phyloP scores from a whole-genome alignment of 37 sponge, comb jelly and placozoan species.

The Spongilla lacustris region DNA sequence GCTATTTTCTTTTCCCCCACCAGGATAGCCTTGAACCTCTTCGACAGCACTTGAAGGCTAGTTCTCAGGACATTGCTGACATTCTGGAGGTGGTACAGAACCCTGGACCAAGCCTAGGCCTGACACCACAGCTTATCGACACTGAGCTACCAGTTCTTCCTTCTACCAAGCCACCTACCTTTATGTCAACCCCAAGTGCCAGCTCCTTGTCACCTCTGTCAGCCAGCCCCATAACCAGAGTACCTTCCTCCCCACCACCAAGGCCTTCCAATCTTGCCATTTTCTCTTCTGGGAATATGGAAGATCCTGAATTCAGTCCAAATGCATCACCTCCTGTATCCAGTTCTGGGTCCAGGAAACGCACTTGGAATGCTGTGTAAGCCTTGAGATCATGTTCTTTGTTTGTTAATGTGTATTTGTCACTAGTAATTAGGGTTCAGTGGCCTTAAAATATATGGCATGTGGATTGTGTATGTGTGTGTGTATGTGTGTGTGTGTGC shows the following conservation, averaged over 20 bases:
- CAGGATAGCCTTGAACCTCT: conserved; percentile 59
- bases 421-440: background rate
- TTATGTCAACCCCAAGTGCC: background rate
- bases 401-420: background rate
- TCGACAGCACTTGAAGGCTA: conserved; percentile 37
- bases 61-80: conserved; percentile 41
- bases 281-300: background rate
- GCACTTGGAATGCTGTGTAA: background rate
- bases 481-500: background rate
- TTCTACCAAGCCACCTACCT: conserved; percentile 37
- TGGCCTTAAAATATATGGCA: background rate
- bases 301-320: background rate
- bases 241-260: conserved; percentile 6
- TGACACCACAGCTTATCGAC: conserved; percentile 49
- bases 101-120: conserved; percentile 6
- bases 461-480: background rate
- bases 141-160: conserved; percentile 56
- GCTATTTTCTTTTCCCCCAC: background rate
- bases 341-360: background rate
- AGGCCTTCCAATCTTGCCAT: background rate
- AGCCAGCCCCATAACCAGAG: background rate
- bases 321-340: background rate
- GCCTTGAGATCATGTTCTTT: background rate
- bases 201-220: background rate
- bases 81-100: conserved; percentile 33